Base-by-base conservation (phyloP, 1,140 invertebrate genomes). In the Hypsibius dujardini region DNA sequence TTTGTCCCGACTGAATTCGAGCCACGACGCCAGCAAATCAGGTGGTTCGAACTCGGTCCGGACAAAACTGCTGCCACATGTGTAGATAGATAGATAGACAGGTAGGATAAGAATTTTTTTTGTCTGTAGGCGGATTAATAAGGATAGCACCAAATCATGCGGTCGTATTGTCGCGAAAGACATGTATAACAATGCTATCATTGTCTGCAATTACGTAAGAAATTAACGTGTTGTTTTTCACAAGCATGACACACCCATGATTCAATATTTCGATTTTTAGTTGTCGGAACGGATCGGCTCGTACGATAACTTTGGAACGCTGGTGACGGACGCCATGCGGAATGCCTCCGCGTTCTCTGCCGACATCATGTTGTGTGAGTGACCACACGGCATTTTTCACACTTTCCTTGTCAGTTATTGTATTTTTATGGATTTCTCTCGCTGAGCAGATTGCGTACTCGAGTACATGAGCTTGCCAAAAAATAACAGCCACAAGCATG, bases 321-420 rank as follows among this genome's bases (percentile, higher is more conserved):
- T 95, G 14, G 94, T 99, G 12, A 95, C 98, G 47, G 96, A 99
- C 79, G 93, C 94, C 0, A 83, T 99, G 50, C 97, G 97, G 81
- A 98, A 93, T 81, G 82, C 98, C 74, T 97, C 93, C 46, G 88
- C 87, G 71, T 82, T 99, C 59, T 95, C 94, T 0, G 95, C 96
- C 77, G 96, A 99, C 80, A 88, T 98, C 70, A 83, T 99, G 72
- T 88, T 91, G 12, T 98, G 81, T 84, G 79, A 79, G 79, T 42
- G 62, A 67, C n/a, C n/a, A n/a, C n/a, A n/a, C n/a, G n/a, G n/a
- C n/a, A n/a, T n/a, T n/a, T n/a, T n/a, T n/a, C n/a, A n/a, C n/a
- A n/a, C n/a, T n/a, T n/a, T n/a, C n/a, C n/a, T n/a, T 67, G 45
- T 67, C 42, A 67, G 7, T 67, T 42, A 67, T 42, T 14, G 7